Conservation (phyloP, 2,888 invertebrate genomes). For the Lucinisca nassula region DNA sequence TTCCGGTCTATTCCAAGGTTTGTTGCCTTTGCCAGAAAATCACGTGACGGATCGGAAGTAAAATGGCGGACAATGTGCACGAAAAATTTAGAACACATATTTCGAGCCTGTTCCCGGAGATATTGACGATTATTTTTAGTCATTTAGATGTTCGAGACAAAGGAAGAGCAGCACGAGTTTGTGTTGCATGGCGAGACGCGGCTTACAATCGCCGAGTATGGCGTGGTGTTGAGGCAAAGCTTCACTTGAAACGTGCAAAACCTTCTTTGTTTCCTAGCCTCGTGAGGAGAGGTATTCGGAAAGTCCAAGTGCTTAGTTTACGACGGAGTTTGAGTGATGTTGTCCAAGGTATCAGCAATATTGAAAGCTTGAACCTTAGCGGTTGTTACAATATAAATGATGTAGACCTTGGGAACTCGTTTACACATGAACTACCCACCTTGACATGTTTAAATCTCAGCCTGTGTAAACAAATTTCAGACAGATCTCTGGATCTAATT, state of each 20-base stretch:
- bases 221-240: slow-evolving; percentile 97
- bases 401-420: slow-evolving; percentile 94
- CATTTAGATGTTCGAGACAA: slow-evolving; percentile 96
- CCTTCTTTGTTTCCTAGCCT: slow-evolving; percentile 95
- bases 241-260: slow-evolving; percentile 94
- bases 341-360: slow-evolving; percentile 94
- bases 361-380: slow-evolving; percentile 96
- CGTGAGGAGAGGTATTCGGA: slow-evolving; percentile 95
- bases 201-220: slow-evolving; percentile 97
- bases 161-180: slow-evolving; percentile 96
- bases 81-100: slow-evolving; percentile 89
- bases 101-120: slow-evolving; percentile 96
- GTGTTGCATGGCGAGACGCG: slow-evolving; percentile 95
- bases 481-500: slow-evolving; percentile 95
- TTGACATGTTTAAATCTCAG: slow-evolving; percentile 95
- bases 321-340: slow-evolving; percentile 95
- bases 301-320: slow-evolving; percentile 96
- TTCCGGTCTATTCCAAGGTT: too few species aligned
- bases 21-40: too few species aligned
- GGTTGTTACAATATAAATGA: slow-evolving; percentile 98
- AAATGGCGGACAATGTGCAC: slow-evolving; percentile 71
- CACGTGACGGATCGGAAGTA: slow-evolving; percentile 56
- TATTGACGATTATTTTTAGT: slow-evolving; percentile 96
- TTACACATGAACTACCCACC: slow-evolving; percentile 92
- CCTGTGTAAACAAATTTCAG: slow-evolving; percentile 98